Evolutionary conservation across 2,888 invertebrate genomes (phyloP).

Genomic region (Scaeva pyrastri): DNA sequence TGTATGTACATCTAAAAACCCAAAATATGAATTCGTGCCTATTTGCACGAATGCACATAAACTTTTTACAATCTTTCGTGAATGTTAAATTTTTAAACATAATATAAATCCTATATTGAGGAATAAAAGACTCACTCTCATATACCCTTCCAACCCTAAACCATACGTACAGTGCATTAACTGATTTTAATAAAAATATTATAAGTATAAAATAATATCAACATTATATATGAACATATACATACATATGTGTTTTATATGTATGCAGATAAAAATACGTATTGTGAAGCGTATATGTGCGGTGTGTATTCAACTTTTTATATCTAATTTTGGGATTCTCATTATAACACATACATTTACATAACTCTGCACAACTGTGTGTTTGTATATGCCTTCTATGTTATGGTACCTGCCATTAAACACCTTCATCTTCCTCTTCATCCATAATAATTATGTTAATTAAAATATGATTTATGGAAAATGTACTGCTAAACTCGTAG

Average conservation of each 20-base stretch:
- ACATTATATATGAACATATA: background rate
- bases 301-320: conserved; percentile 58
- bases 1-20: no score
- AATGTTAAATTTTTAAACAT: background rate
- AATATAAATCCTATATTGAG: background rate
- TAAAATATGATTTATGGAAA: conserved; percentile 75
- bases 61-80: conserved; percentile 26
- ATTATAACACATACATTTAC: conserved; percentile 64
- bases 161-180: conserved; percentile 62
- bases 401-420: conserved; percentile 22
- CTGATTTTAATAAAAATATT: conserved; percentile 53
- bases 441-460: conserved; percentile 75
- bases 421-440: conserved; percentile 50
- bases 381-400: background rate
- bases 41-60: background rate
- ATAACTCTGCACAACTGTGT: conserved; percentile 1
- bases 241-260: background rate
- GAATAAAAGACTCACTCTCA: background rate
- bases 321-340: conserved; percentile 71
- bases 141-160: background rate
- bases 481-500: conserved; percentile 62
- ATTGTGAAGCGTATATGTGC: conserved; percentile 37
- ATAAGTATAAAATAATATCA: conserved; percentile 39
- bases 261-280: no score
- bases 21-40: no score